These are phyloP conservation scores for Tetranychus piercei DNA, from an alignment of 2,888 invertebrate species.

Conservation along the genomic window DNA sequence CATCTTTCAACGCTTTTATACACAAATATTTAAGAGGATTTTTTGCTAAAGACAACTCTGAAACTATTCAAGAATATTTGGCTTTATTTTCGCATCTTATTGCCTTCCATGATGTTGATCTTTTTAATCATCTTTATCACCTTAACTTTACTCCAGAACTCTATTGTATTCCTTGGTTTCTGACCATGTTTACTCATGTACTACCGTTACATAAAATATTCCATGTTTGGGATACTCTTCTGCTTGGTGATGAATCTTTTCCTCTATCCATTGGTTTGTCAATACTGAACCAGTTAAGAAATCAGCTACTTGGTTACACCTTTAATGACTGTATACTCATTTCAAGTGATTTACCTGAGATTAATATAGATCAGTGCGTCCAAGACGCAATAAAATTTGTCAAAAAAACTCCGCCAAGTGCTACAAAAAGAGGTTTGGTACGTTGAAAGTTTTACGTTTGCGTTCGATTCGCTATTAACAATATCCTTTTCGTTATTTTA, in stretches of 20 bases:
- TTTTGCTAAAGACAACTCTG: constrained; percentile 86
- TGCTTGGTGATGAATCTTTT: constrained; percentile 77
- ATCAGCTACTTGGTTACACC: constrained; percentile 62
- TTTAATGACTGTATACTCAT: constrained; percentile 96
- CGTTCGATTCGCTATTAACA: neutral
- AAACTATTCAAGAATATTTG: constrained; percentile 88
- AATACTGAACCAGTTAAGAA: constrained; percentile 67
- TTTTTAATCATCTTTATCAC: constrained; percentile 72
- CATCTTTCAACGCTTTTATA: constrained; percentile 83
- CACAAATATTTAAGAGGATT: constrained; percentile 69
- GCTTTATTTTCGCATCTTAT: constrained; percentile 90
- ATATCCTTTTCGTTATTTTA: neutral
- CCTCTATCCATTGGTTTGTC: constrained; percentile 87
- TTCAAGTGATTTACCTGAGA: constrained; percentile 95
- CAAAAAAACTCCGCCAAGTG: constrained; percentile 48
- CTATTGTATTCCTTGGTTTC: constrained; percentile 96
- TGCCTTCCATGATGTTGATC: constrained; percentile 77
- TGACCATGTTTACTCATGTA: constrained; percentile 90
- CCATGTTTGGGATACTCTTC: constrained; percentile 88
- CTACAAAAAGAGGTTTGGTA: constrained; percentile 14
- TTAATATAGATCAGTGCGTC: constrained; percentile 82
- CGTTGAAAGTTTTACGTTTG: neutral
- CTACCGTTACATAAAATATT: constrained; percentile 94
- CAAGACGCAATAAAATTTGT: constrained; percentile 69
- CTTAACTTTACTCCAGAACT: constrained; percentile 89